A percentile compares a stretch with the other conserved stretches of the same genome.
phyloP scores from a whole-genome alignment of 1,140 invertebrate genomes.

The Nephotettix cincticeps region DNA sequence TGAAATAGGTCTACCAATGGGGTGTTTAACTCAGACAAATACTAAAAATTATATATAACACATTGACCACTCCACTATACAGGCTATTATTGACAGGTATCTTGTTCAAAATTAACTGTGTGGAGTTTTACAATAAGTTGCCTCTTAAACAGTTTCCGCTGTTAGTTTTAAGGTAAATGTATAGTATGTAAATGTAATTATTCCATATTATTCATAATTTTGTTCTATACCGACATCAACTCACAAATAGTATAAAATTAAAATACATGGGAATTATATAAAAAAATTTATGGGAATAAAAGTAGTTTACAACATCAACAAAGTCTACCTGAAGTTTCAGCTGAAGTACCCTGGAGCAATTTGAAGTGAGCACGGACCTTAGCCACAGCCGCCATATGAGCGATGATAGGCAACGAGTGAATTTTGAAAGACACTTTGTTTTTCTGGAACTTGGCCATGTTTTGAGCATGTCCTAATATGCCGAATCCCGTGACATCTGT shows the following conservation, averaged over 20 bases:
- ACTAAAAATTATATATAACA: neutral
- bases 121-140: neutral
- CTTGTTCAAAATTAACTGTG: neutral
- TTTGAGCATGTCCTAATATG: conserved; percentile 93
- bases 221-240: no score
- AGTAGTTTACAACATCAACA: no score
- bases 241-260: no score
- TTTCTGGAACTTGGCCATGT: conserved; percentile 92
- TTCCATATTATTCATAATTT: no score
- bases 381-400: conserved; percentile 96
- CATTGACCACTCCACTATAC: conserved; percentile 4
- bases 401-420: conserved; percentile 94
- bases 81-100: neutral
- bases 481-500: conserved; percentile 98
- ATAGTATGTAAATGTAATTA: no score
- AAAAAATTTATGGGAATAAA: no score
- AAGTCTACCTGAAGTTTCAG: conserved; percentile 61
- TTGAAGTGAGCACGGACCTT: conserved; percentile 94
- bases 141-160: neutral
- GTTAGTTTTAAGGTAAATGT: no score
- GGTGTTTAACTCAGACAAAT: neutral
- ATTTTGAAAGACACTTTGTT: conserved; percentile 97
- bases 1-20: neutral
- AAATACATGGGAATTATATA: no score
- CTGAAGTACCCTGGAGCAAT: conserved; percentile 87